Evolutionary conservation across 2,113 vertebrate species (phyloP), one percentile per base, ranked within the genome.

Genomic region (Gnathonemus echidnorhynchus): DNA sequence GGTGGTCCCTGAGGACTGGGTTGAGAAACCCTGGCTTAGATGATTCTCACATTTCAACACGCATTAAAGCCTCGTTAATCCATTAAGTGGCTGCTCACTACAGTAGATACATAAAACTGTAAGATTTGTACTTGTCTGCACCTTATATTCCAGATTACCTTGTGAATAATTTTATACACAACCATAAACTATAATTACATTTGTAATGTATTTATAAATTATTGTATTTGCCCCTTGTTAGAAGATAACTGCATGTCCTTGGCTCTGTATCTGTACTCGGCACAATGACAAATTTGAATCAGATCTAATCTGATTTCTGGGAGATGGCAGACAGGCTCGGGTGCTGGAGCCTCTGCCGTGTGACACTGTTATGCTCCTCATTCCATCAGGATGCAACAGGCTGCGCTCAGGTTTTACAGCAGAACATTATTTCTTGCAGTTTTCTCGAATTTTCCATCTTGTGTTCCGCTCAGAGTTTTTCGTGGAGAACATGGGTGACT

Each of bases 401-500:
- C 56, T 3, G 24, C 15, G 24, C 35, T 39, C 13, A 35, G 35
- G 74, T 19, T 42, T 80, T 8, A 42, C 13, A 80, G 35, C 35
- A 21, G 74, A 80, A 80, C 17, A 15, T 80, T 42, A 17, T 80
- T 39, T 77, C 13, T 15, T 74, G 8, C 31, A 27, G n/a, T 66
- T 42, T 19, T 27, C 27, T 70, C 2, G 19, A 39, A 42, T 42
- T 19, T 85, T 27, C n/a, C 90, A 83, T 88, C 6, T 2, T 92
- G 31, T 92, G 4, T 89, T 24, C 86, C 49, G 93, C 48, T 84
- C 95, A 99, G 98, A 99, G 90, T 99, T 99, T 94, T 99, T 99
- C 94, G 98, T 97, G 0, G 99, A 99, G 93, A 99, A 99, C 92
- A 88, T 99, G 94, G 98, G 98, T 0, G 98, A 99, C 93, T 98